Conservation (phyloP, 2,113 vertebrate genomes). For the Pseudonaja textilis region DNA sequence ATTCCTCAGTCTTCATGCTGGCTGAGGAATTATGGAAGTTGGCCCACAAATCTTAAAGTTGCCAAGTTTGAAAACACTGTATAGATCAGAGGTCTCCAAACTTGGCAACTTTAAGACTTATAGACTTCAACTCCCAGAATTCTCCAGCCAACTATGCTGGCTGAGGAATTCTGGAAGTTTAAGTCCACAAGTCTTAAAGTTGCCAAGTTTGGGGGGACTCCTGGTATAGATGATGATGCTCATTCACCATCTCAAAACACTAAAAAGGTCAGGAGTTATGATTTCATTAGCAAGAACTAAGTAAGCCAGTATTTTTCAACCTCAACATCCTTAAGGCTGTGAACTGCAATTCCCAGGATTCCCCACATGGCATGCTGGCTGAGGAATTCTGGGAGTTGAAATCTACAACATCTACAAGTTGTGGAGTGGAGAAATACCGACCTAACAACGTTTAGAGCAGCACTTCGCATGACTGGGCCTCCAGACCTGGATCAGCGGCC, state of each 20-base stretch:
- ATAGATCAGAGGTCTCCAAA: neutral
- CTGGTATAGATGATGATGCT: neutral
- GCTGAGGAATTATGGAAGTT: neutral
- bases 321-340: neutral
- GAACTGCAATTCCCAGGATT: neutral
- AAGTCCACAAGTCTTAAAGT: neutral
- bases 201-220: neutral
- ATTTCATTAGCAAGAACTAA: neutral
- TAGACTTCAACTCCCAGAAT: neutral
- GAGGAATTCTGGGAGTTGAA: neutral
- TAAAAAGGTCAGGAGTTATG: neutral
- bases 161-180: neutral
- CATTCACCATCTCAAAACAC: neutral
- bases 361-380: neutral
- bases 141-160: neutral
- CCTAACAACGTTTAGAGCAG: neutral
- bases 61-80: neutral
- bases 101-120: neutral
- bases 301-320: neutral
- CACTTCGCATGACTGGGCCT: neutral
- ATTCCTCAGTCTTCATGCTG: neutral
- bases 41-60: neutral
- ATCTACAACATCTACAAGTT: neutral
- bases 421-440: neutral
- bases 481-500: neutral